phyloP scores from a whole-genome alignment of 2,113 vertebrate species.

The Spheniscus mendiculus region DNA sequence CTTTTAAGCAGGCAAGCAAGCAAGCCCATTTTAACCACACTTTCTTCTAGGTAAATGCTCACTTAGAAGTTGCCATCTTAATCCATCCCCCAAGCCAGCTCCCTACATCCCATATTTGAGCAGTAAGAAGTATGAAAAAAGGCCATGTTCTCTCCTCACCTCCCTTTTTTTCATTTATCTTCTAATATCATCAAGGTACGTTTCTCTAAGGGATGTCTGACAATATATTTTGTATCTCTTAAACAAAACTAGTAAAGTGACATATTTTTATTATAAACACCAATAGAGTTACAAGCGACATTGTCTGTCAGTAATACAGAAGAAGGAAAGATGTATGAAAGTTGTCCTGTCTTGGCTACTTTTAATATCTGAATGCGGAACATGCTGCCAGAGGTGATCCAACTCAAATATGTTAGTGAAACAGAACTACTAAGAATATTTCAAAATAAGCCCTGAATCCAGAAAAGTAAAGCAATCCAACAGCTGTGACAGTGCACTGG shows the following conservation, averaged over 20 bases:
- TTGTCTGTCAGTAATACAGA: neutral
- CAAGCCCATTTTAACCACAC: neutral
- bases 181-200: neutral
- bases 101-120: neutral
- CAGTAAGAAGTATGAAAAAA: neutral
- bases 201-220: neutral
- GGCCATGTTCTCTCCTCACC: rapidly evolving
- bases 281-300: neutral
- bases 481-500: neutral
- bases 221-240: neutral
- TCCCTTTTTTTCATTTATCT: neutral
- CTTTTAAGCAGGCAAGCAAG: neutral
- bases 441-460: neutral
- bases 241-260: neutral
- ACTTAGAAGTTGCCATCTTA: neutral
- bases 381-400: neutral
- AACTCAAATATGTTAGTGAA: neutral
- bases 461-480: neutral
- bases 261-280: neutral
- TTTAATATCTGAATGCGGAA: neutral
- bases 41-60: neutral
- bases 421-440: neutral
- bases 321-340: neutral
- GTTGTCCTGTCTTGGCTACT: neutral
- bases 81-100: neutral